phyloP scores from a whole-genome alignment of 2,797 vertebrate genomes.

The Melanitta fusca region DNA sequence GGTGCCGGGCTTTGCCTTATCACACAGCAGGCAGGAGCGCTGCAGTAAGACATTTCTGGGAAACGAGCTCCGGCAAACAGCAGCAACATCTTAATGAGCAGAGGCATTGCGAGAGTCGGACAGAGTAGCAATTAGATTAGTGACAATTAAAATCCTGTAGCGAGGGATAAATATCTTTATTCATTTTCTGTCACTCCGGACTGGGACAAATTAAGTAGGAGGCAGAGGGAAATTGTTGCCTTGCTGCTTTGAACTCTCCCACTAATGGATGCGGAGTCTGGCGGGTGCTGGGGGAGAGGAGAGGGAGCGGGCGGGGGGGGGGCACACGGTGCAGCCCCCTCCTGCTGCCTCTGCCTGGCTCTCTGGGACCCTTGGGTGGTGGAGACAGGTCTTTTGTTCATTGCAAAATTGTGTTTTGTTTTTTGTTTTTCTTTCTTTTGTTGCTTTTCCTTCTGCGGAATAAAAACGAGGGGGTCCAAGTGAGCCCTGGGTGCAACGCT shows the following conservation, averaged over 20 bases:
- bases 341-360: background rate
- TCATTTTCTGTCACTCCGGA: conserved; percentile 65
- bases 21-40: background rate
- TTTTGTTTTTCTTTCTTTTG: background rate
- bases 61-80: conserved; percentile 46
- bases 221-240: conserved; percentile 52
- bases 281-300: background rate
- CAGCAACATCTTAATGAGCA: conserved; percentile 72
- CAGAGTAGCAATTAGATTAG: conserved; percentile 79
- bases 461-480: background rate
- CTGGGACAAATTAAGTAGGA: conserved; percentile 57
- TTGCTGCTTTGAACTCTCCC: conserved; percentile 36
- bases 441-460: background rate
- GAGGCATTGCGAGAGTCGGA: conserved; percentile 48
- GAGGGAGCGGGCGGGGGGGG: rapidly evolving
- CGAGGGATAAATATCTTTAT: conserved; percentile 73
- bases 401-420: too few relatives aligned
- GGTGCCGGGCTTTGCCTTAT: background rate
- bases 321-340: background rate
- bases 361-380: background rate
- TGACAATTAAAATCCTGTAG: conserved; percentile 78
- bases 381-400: background rate
- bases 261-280: background rate
- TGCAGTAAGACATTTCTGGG: conserved; percentile 7
- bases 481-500: background rate